These are phyloP conservation scores for Cabera pusaria DNA, from an alignment of 2,888 invertebrate species.

Conservation along the genomic window DNA sequence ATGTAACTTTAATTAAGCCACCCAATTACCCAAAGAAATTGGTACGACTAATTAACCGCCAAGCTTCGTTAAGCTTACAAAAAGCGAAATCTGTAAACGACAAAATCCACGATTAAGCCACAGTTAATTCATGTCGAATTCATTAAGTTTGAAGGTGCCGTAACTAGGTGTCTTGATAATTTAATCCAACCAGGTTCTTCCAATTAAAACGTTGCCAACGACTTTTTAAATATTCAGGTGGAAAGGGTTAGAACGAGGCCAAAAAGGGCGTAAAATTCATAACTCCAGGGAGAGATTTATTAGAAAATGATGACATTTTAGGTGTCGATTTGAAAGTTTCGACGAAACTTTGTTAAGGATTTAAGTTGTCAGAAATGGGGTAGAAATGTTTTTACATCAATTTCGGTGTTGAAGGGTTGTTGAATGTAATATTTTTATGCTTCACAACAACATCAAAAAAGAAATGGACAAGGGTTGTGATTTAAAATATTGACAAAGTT, in stretches of 20 bases:
- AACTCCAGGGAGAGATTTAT: conserved; percentile 70
- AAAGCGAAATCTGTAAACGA: conserved; percentile 33
- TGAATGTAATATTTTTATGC: no score
- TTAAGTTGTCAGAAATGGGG: conserved; percentile 43
- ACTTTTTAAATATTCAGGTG: conserved; percentile 80
- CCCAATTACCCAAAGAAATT: conserved; percentile 13
- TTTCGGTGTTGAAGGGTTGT: conserved; percentile 13
- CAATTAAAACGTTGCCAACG: conserved; percentile 81
- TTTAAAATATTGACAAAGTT: no score
- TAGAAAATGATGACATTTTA: conserved; percentile 78
- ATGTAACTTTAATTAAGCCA: conserved; percentile 8
- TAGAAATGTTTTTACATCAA: conserved; percentile 19
- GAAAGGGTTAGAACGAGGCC: conserved; percentile 71
- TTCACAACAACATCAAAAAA: no score
- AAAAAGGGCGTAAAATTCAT: conserved; percentile 74
- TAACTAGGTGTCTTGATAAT: conserved; percentile 83
- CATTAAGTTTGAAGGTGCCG: conserved; percentile 74
- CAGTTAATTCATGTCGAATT: conserved; percentile 78
- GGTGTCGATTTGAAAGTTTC: conserved; percentile 76
- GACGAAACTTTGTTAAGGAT: conserved; percentile 55
- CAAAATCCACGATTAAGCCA: conserved; percentile 32
- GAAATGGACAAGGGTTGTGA: no score
- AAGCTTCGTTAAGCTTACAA: conserved; percentile 17
- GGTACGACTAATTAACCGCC: conserved; percentile 31
- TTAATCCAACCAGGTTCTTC: conserved; percentile 80